These are phyloP conservation scores for Imbricaverruca yamaguchii DNA, from an alignment of 2,888 invertebrate genomes.

Conservation along the genomic window DNA sequence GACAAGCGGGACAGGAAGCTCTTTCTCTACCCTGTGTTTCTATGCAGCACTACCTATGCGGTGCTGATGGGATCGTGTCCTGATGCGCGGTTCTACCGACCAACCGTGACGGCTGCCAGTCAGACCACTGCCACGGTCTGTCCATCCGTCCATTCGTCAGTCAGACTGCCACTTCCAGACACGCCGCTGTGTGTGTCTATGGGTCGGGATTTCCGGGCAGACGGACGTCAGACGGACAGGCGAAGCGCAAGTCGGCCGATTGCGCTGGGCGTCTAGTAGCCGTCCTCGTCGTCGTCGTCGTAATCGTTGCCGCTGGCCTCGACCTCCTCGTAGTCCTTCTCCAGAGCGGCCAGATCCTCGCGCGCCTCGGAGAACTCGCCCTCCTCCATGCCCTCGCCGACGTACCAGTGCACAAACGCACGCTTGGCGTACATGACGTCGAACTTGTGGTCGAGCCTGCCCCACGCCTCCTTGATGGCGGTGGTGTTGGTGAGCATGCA, in stretches of 20 bases:
- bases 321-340: conserved; percentile 44
- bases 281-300: conserved; percentile 35
- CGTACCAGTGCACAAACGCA: conserved; percentile 52
- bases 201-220: conserved; percentile 37
- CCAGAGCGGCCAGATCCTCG: conserved; percentile 42
- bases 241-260: conserved; percentile 29
- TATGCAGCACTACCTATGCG: no score
- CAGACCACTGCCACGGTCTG: no score
- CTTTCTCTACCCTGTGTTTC: no score
- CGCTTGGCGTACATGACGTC: conserved; percentile 51
- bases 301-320: conserved; percentile 37
- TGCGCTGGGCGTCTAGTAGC: no score
- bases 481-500: conserved; percentile 73
- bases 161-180: no score
- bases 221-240: conserved; percentile 44
- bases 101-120: no score
- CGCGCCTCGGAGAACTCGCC: conserved; percentile 45
- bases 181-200: no score
- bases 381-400: conserved; percentile 48
- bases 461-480: conserved; percentile 58
- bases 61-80: no score
- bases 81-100: no score
- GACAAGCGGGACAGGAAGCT: no score
- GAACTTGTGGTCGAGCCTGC: conserved; percentile 50
- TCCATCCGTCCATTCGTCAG: no score